phyloP scores from a whole-genome alignment of 1,140 invertebrate genomes.

The Brachionus calyciflorus region DNA sequence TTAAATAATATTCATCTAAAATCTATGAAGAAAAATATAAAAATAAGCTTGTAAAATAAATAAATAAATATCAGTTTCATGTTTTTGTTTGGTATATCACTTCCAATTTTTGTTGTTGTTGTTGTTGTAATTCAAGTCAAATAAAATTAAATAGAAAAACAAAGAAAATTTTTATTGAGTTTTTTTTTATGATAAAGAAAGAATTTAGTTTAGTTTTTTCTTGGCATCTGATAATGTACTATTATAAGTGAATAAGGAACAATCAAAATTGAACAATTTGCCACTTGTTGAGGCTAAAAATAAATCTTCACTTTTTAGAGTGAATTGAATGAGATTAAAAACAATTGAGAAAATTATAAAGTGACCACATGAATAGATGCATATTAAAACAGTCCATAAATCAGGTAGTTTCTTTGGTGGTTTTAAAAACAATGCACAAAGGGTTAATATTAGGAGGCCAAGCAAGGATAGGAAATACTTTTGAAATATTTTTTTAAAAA shows the following conservation, averaged over 20 bases:
- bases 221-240: not conserved
- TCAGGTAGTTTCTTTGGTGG: slow-evolving; percentile 76
- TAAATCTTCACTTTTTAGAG: slow-evolving; percentile 25
- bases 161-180: too few species aligned
- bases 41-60: too few species aligned
- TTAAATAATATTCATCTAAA: too few species aligned
- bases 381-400: slow-evolving; percentile 77
- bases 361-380: slow-evolving; percentile 76
- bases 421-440: slow-evolving; percentile 64
- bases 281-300: not conserved
- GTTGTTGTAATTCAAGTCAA: too few species aligned
- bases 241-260: not conserved
- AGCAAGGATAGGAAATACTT: slow-evolving; percentile 66
- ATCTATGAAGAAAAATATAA: too few species aligned
- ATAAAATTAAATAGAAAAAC: too few species aligned
- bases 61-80: too few species aligned
- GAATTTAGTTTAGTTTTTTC: not conserved
- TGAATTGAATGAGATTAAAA: slow-evolving; percentile 74
- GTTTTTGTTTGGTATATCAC: too few species aligned
- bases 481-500: slow-evolving; percentile 48
- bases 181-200: too few species aligned
- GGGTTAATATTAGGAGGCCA: slow-evolving; percentile 66
- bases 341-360: slow-evolving; percentile 77
- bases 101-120: too few species aligned
- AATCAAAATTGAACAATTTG: slow-evolving; percentile 13